These are phyloP conservation scores for Phylloscopus whistleri DNA, from an alignment of 2,113 vertebrate species.

Conservation along the genomic window DNA sequence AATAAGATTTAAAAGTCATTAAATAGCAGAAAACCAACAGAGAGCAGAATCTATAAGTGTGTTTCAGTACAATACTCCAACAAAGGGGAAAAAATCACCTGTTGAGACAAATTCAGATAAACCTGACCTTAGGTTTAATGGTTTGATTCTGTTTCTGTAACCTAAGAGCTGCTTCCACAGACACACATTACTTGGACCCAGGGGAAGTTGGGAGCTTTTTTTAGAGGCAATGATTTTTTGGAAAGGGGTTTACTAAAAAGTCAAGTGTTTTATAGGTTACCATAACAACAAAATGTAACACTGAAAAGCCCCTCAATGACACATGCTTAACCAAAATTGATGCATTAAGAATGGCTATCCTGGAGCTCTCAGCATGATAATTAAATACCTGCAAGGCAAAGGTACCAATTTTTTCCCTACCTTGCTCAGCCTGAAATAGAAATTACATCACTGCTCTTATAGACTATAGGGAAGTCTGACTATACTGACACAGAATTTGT, in stretches of 20 bases:
- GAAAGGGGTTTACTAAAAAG: not conserved
- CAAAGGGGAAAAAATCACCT: not conserved
- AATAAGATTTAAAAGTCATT: not conserved
- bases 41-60: not conserved
- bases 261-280: constrained; percentile 20
- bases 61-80: not conserved
- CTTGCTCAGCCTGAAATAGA: not conserved
- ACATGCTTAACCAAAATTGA: not conserved
- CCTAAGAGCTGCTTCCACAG: not conserved
- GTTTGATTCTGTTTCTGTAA: not conserved
- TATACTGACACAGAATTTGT: not conserved
- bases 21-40: not conserved
- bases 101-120: not conserved
- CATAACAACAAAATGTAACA: constrained; percentile 28
- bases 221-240: not conserved
- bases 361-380: not conserved
- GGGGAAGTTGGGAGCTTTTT: not conserved
- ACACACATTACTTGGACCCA: not conserved
- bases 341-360: not conserved
- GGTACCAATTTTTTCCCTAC: not conserved
- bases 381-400: not conserved
- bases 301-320: not conserved
- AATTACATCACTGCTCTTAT: not conserved
- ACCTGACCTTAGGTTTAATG: not conserved
- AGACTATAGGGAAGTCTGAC: not conserved